These are phyloP conservation scores for Setipinna tenuifilis DNA, from an alignment of 2,797 vertebrate genomes.

Conservation along the genomic window DNA sequence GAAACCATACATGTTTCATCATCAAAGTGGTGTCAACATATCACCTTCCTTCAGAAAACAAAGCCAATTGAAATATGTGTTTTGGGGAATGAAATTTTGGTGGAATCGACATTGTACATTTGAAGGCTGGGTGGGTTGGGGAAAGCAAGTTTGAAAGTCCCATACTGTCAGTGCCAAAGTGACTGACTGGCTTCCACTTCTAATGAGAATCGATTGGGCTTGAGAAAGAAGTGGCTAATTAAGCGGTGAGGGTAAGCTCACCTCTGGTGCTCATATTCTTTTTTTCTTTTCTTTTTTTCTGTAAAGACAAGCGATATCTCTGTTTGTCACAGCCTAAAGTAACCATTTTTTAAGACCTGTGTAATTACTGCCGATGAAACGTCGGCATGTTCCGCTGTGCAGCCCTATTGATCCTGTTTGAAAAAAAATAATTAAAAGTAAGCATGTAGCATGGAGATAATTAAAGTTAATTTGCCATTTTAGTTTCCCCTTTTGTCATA, in stretches of 20 bases:
- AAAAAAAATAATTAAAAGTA: background rate
- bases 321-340: slow-evolving; percentile 6
- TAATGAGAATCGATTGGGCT: slow-evolving; percentile 20
- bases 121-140: no score
- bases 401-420: background rate
- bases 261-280: slow-evolving; percentile 1
- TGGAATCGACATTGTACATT: background rate
- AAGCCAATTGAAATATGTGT: slow-evolving; percentile 11
- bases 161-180: background rate
- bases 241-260: slow-evolving; percentile 32
- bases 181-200: slow-evolving; percentile 26
- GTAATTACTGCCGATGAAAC: background rate
- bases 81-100: background rate
- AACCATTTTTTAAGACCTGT: background rate
- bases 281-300: background rate
- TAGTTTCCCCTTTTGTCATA: slow-evolving; percentile 26
- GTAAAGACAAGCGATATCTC: background rate
- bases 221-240: slow-evolving; percentile 15
- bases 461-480: slow-evolving; percentile 50
- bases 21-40: slow-evolving; percentile 19
- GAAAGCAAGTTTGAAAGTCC: background rate
- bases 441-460: slow-evolving; percentile 37
- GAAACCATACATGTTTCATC: slow-evolving; percentile 23
- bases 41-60: background rate
- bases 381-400: background rate